Percentiles rank a stretch among this genome's conserved stretches.
phyloP scores from a whole-genome alignment of 2,797 vertebrate species.

The Alfaro cultratus region DNA sequence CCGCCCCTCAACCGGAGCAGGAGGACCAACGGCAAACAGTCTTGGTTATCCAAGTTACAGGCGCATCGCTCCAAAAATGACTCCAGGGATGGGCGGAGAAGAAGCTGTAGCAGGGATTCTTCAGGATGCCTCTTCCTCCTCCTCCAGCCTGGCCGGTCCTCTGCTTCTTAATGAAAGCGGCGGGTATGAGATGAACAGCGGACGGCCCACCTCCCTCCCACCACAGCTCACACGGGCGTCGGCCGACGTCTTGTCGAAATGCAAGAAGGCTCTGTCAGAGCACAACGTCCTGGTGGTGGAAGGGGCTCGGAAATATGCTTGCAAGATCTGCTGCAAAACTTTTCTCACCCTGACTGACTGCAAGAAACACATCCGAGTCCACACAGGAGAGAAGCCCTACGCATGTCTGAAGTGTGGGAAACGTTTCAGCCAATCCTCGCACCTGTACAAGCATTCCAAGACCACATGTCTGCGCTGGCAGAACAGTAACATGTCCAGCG shows the following conservation, averaged over 20 bases:
- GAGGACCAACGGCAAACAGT: slow-evolving; percentile 68
- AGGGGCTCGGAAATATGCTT: slow-evolving; percentile 96
- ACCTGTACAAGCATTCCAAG: slow-evolving; percentile 98
- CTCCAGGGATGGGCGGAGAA: slow-evolving; percentile 74
- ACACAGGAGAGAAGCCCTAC: slow-evolving; percentile 97
- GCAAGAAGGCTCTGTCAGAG: slow-evolving; percentile 98
- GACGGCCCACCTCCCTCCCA: slow-evolving; percentile 73
- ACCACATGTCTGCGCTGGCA: slow-evolving; percentile 98
- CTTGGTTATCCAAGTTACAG: slow-evolving; percentile 89
- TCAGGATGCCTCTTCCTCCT: slow-evolving; percentile 85
- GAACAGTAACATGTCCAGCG: slow-evolving; percentile 91
- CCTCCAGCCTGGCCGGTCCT: slow-evolving; percentile 69
- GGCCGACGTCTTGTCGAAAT: slow-evolving; percentile 96
- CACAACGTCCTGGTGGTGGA: slow-evolving; percentile 98
- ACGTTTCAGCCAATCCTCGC: slow-evolving; percentile 97
- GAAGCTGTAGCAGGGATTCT: slow-evolving; percentile 80
- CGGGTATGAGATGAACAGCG: slow-evolving; percentile 67
- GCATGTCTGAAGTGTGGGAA: slow-evolving; percentile 99
- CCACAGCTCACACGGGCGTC: slow-evolving; percentile 94
- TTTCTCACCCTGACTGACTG: slow-evolving; percentile 98
- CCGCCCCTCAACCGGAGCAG: slow-evolving; percentile 82
- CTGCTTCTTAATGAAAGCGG: slow-evolving; percentile 86
- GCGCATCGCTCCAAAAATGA: slow-evolving; percentile 93
- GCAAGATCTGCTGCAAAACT: slow-evolving; percentile 99
- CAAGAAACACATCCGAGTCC: slow-evolving; percentile 98